Evolutionary conservation across 2,888 invertebrate genomes (phyloP).

Genomic region (Protonemura montana): DNA sequence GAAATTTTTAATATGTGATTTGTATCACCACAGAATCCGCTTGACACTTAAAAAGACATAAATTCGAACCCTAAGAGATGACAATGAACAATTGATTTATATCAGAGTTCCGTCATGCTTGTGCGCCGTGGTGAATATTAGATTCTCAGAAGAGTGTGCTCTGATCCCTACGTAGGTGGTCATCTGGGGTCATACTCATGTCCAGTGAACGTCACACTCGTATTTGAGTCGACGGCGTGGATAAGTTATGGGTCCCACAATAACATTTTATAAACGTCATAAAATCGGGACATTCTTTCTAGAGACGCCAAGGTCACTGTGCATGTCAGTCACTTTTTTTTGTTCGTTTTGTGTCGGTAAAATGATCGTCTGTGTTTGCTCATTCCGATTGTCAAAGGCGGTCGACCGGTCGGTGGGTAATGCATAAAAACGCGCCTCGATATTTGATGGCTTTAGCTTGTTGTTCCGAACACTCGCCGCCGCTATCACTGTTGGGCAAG

Average conservation of each 20-base stretch:
- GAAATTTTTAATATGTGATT: background rate
- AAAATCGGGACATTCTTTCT: constrained; percentile 29
- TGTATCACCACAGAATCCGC: background rate
- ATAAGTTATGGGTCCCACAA: constrained; percentile 3
- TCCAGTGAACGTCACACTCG: background rate
- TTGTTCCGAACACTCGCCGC: background rate
- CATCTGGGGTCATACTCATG: background rate
- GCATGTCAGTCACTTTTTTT: constrained; percentile 2
- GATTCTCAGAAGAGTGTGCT: background rate
- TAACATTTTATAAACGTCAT: constrained; percentile 19
- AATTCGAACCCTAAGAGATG: background rate
- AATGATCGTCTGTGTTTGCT: background rate
- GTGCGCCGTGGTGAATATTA: background rate
- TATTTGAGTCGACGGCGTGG: background rate
- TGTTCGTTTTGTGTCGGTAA: background rate
- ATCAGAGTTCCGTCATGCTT: background rate
- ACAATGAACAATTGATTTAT: background rate
- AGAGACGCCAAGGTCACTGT: constrained; percentile 17
- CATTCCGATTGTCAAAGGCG: background rate
- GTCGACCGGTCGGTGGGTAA: background rate
- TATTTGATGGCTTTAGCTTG: constrained; percentile 3
- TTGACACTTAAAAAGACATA: constrained; percentile 12
- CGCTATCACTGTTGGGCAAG: too few relatives aligned
- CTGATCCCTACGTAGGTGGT: background rate
- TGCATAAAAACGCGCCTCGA: background rate